Conservation (phyloP, 2,797 vertebrate genomes). For the Pangasius mekongensis region DNA sequence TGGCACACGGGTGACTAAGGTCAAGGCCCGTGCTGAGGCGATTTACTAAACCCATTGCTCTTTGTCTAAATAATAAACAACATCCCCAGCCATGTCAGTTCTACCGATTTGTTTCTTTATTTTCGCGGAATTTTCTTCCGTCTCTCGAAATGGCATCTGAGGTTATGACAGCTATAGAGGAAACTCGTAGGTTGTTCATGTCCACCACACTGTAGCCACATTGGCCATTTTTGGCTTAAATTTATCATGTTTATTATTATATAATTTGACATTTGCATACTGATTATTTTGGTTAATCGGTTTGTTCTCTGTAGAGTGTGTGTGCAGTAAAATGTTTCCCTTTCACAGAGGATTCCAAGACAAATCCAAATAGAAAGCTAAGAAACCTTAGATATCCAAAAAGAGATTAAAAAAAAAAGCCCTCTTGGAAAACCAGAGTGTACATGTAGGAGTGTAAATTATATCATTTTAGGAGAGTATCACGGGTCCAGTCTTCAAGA, state of each 20-base stretch:
- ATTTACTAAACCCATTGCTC: conserved; percentile 44
- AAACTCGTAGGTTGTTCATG: background rate
- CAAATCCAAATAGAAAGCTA: background rate
- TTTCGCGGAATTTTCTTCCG: background rate
- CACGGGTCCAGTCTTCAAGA: background rate
- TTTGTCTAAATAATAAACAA: conserved; percentile 49
- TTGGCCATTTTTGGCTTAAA: background rate
- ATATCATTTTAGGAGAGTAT: too few relatives aligned
- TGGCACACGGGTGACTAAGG: conserved; percentile 30
- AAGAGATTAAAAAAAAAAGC: background rate
- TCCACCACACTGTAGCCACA: too few relatives aligned
- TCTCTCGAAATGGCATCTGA: background rate
- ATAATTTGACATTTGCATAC: background rate
- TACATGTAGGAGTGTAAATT: background rate
- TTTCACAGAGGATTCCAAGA: background rate
- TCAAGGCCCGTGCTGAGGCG: conserved; percentile 32
- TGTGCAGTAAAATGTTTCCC: background rate
- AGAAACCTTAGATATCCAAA: background rate
- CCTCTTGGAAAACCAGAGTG: background rate
- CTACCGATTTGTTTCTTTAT: conserved; percentile 14
- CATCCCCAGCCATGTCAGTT: background rate
- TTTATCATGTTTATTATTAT: background rate
- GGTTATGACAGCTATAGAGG: background rate
- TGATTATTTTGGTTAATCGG: background rate
- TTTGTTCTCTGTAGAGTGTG: background rate